Evolutionary conservation across 2,888 invertebrate genomes (phyloP).

Genomic region (Polymixis lichenea): DNA sequence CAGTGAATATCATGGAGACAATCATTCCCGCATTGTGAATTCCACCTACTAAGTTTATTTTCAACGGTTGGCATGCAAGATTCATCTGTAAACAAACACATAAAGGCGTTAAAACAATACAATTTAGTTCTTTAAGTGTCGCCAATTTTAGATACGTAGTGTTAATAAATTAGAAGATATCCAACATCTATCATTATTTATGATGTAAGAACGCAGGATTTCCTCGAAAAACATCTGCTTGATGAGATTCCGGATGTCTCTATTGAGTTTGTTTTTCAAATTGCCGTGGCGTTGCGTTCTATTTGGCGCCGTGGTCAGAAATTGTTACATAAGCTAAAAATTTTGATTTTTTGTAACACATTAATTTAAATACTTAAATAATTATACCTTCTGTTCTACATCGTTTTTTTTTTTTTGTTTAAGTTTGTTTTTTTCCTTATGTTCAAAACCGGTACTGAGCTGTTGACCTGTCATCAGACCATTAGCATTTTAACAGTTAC

Average conservation of each 20-base stretch:
- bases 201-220: constrained; percentile 28
- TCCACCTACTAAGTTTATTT: constrained; percentile 88
- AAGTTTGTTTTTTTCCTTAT: constrained; percentile 11
- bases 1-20: constrained; percentile 90
- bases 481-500: constrained; percentile 2
- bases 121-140: constrained; percentile 19
- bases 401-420: background rate
- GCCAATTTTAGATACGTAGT: constrained; percentile 30
- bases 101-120: constrained; percentile 29
- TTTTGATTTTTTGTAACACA: too few relatives aligned
- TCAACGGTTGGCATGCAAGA: constrained; percentile 86
- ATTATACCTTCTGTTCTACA: background rate
- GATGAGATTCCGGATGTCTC: constrained; percentile 26
- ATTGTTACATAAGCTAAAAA: background rate
- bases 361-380: background rate
- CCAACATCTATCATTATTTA: constrained; percentile 31
- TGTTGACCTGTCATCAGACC: background rate
- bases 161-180: constrained; percentile 32
- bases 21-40: constrained; percentile 92
- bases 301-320: constrained; percentile 4
- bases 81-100: constrained; percentile 76
- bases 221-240: constrained; percentile 16
- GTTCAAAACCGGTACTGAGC: background rate
- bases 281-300: constrained; percentile 6
- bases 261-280: constrained; percentile 31